phyloP scores from a whole-genome alignment of 2,797 vertebrate genomes.

The Alosa sapidissima region DNA sequence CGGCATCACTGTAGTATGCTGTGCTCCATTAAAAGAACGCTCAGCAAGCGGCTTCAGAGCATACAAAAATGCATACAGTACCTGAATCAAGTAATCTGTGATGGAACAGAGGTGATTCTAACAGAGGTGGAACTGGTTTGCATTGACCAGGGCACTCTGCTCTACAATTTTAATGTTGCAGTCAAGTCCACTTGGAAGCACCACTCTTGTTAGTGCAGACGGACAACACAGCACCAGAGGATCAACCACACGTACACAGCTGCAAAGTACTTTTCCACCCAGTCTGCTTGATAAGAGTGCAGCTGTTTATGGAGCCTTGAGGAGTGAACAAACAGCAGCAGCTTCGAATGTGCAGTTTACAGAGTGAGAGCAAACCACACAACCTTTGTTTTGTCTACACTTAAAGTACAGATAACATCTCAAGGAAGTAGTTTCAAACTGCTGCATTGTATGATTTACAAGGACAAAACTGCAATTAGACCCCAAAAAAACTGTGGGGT shows the following conservation, averaged over 20 bases:
- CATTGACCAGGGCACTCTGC: not conserved
- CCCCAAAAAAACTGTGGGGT: not conserved
- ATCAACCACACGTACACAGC: not conserved
- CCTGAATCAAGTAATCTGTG: not conserved
- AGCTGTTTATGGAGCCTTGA: slow-evolving; percentile 5
- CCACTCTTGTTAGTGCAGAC: not conserved
- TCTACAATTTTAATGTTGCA: not conserved
- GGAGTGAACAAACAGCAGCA: not conserved
- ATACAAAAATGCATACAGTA: not conserved
- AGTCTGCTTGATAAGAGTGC: not conserved
- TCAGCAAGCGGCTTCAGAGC: not conserved
- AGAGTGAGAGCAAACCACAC: not conserved
- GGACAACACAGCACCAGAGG: not conserved
- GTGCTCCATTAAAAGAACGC: not conserved
- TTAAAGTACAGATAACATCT: not conserved
- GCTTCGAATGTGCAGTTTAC: not conserved
- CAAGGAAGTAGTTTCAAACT: not conserved
- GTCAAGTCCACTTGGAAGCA: not conserved
- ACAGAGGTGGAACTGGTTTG: too few species aligned
- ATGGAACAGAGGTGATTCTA: not conserved
- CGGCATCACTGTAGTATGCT: not conserved
- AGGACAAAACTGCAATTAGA: not conserved
- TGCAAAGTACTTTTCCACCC: slow-evolving; percentile 5
- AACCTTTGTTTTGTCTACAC: not conserved
- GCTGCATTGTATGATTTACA: not conserved